Percentiles rank a stretch among this genome's conserved stretches.
Conservation (phyloP, 2,888 invertebrate genomes). For the Griposia aprilina region DNA sequence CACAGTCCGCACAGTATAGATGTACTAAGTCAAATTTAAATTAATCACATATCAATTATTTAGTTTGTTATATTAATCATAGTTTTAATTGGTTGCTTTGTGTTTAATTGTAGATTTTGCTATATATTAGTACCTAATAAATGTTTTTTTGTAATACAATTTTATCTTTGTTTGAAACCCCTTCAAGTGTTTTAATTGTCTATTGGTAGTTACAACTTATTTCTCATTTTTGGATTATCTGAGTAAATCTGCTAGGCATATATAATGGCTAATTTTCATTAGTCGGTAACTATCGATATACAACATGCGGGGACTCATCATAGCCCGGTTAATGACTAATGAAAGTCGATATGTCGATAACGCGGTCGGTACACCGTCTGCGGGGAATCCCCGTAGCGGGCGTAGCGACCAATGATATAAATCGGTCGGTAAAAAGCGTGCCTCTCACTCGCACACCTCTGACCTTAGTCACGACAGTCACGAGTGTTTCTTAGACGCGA, state of each 20-base stretch:
- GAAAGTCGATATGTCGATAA: background rate
- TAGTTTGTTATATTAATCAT: slow-evolving; percentile 87
- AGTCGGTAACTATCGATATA: background rate
- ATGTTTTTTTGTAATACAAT: slow-evolving; percentile 83
- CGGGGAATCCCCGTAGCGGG: background rate
- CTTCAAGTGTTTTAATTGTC: slow-evolving; percentile 12
- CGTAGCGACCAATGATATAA: background rate
- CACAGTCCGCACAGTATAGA: slow-evolving; percentile 80
- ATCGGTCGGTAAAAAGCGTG: background rate
- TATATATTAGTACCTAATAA: slow-evolving; percentile 85
- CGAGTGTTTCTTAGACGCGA: background rate
- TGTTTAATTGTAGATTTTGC: slow-evolving; percentile 87
- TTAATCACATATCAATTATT: slow-evolving; percentile 87
- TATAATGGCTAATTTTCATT: too few relatives aligned
- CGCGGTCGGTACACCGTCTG: background rate
- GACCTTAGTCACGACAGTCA: background rate
- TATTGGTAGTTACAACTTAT: background rate
- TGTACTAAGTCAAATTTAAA: slow-evolving; percentile 85
- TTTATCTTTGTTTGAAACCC: slow-evolving; percentile 24
- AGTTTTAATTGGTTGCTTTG: slow-evolving; percentile 88
- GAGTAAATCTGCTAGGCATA: background rate
- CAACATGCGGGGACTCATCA: background rate
- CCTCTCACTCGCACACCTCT: background rate
- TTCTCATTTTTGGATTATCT: background rate
- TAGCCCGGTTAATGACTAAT: background rate